Evolutionary conservation across 2,797 vertebrate genomes (phyloP), one percentile per base, ranked within the genome.

Genomic region (Ceryle rudis): DNA sequence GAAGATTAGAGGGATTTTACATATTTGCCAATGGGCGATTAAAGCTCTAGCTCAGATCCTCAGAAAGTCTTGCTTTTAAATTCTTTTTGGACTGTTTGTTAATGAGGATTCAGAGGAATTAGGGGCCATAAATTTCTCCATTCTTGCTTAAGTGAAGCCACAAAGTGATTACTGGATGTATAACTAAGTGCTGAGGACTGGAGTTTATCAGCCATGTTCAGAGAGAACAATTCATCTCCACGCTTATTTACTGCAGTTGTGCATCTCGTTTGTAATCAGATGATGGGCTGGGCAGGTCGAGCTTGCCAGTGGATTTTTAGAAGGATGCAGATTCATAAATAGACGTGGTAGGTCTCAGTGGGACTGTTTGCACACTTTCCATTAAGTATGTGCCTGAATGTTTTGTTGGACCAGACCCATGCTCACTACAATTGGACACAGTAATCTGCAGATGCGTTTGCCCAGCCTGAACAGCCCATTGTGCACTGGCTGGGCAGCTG

Each of bases 61-160:
- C 51, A 20, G 72, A 93, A 96, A 91, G 49, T 93, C 93, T 90
- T 65, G 61, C 81, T 93, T 92, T 91, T 95, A 96, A 92, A 95
- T 93, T 92, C 84, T 94, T 95, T 93, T 96, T 92, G 83, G 91
- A 94, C 93, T 95, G 67, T 87, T 95, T 93, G 78, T 95, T 97
- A 97, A 96, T 94, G 91, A 93, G 93, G 88, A 95, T 95, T 95
- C 89, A 78, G 92, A 92, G 92, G 95, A 93, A 95, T 95, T 92
- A 95, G 79, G 79, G 86, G 79, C 92, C 92, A 90, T 94, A 96
- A 91, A 94, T 89, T 95, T 95, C 70, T 80, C 85, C 74, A 20
- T 94, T 96, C 89, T 94, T 26, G 3, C 86, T 86, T 72, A 92
- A 94, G 84, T 39, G 93, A 94, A 88, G 71, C 67, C 86, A 75